Percentiles rank a stretch among this genome's conserved stretches.
These are phyloP conservation scores for Myopa testacea DNA, from an alignment of 2,888 invertebrate genomes.

Conservation along the genomic window DNA sequence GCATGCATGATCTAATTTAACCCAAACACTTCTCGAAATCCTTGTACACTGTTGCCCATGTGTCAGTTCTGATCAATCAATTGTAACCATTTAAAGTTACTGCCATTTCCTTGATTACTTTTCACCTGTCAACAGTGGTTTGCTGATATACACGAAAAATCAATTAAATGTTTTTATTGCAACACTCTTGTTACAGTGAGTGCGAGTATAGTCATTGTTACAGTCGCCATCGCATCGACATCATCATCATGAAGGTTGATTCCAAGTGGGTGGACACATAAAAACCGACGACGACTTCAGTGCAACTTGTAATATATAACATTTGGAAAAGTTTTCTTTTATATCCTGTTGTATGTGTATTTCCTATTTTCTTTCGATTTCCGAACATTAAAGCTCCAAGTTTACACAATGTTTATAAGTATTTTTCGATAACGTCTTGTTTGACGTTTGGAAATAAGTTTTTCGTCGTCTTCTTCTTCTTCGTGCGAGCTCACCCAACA, in stretches of 20 bases:
- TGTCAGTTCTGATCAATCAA: no score
- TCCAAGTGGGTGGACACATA: no score
- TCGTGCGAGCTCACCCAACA: neutral
- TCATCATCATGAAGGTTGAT: no score
- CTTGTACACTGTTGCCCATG: no score
- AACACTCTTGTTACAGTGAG: neutral
- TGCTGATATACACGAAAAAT: constrained; percentile 15
- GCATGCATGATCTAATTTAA: no score
- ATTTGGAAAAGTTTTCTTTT: neutral
- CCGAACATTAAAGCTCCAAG: neutral
- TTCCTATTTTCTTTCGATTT: neutral
- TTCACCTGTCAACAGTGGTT: neutral
- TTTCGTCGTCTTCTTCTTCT: neutral
- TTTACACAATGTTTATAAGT: no score
- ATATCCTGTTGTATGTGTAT: no score
- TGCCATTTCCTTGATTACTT: neutral
- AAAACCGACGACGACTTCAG: no score
- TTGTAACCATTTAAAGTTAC: neutral
- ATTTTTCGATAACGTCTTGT: neutral
- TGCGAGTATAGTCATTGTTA: neutral
- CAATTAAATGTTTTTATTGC: constrained; percentile 17
- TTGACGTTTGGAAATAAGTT: neutral
- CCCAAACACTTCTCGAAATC: no score
- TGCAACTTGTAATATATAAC: no score
- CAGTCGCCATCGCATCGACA: neutral